Evolutionary conservation across 2,113 vertebrate species (phyloP).

Genomic region (Coturnix japonica): DNA sequence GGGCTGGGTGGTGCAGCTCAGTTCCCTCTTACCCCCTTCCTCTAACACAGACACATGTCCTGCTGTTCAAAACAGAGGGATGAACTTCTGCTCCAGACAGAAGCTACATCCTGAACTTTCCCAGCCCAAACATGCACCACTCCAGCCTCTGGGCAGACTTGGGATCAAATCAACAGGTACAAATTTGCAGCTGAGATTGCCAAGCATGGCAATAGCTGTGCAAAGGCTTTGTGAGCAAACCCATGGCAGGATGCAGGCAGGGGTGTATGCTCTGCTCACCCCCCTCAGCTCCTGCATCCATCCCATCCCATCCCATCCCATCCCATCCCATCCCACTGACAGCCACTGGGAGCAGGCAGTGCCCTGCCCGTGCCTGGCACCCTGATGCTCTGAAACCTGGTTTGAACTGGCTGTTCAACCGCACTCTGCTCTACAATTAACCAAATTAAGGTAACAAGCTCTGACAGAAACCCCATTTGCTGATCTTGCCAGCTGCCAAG

Average conservation of each 20-base stretch:
- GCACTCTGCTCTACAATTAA: constrained; percentile 69
- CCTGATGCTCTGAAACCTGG: not conserved
- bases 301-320: not conserved
- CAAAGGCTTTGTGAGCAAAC: rapidly evolving
- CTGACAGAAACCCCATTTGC: constrained; percentile 51
- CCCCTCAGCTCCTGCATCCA: rapidly evolving
- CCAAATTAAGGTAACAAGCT: constrained; percentile 66
- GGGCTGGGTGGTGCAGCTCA: not conserved
- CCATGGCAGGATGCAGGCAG: not conserved
- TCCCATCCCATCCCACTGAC: not conserved
- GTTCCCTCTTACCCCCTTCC: not conserved
- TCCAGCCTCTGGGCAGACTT: not conserved
- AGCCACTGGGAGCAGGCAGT: not conserved
- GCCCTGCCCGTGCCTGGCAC: not conserved
- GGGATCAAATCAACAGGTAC: not conserved
- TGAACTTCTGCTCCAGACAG: not conserved
- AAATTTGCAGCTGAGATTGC: not conserved
- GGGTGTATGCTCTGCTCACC: not conserved
- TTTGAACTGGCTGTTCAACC: constrained; percentile 7
- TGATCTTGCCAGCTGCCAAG: constrained; percentile 41
- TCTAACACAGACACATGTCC: rapidly evolving
- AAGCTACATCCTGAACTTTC: not conserved
- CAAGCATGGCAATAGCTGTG: rapidly evolving
- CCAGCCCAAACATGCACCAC: not conserved
- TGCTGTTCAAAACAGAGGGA: not conserved